Conservation (phyloP, 1,140 invertebrate genomes). For the fruit fly (Drosophila melanogaster) region DNA sequence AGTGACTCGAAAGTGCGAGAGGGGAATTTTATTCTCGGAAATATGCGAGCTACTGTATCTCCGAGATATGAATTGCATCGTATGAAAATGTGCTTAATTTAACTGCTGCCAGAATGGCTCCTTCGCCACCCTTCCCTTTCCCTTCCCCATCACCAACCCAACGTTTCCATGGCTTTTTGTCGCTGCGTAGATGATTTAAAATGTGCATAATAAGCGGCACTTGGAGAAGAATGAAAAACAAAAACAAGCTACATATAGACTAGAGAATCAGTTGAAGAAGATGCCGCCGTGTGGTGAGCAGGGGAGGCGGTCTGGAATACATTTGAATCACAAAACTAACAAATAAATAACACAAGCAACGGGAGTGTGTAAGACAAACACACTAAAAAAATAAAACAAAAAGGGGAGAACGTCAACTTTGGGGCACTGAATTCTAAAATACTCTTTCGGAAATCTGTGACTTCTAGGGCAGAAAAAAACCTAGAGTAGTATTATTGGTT, state of each 20-base stretch:
- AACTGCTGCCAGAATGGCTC: constrained; percentile 57
- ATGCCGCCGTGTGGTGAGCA: constrained; percentile 2
- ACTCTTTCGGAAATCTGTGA: not conserved
- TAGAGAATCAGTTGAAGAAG: constrained; percentile 46
- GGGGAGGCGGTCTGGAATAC: constrained; percentile 43
- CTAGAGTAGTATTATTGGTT: too few relatives aligned
- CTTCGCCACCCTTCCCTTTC: not conserved
- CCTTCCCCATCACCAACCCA: too few relatives aligned
- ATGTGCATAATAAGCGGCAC: constrained; percentile 81
- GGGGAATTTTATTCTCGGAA: constrained; percentile 25
- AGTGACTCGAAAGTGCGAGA: constrained; percentile 19
- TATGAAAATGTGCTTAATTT: constrained; percentile 78
- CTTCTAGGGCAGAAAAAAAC: not conserved
- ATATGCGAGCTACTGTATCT: constrained; percentile 45
- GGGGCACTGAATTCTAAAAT: not conserved
- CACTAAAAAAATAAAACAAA: constrained; percentile 19
- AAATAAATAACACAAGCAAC: constrained; percentile 78
- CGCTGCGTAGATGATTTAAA: constrained; percentile 80
- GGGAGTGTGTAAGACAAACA: constrained; percentile 75
- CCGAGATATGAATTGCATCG: constrained; percentile 63
- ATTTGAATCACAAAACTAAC: constrained; percentile 82
- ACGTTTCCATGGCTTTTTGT: constrained; percentile 36
- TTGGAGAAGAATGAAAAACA: constrained; percentile 59
- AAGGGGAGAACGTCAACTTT: not conserved
- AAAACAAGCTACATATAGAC: constrained; percentile 47